phyloP scores from a whole-genome alignment of 2,888 invertebrate species.

The Antheraea yamamai region DNA sequence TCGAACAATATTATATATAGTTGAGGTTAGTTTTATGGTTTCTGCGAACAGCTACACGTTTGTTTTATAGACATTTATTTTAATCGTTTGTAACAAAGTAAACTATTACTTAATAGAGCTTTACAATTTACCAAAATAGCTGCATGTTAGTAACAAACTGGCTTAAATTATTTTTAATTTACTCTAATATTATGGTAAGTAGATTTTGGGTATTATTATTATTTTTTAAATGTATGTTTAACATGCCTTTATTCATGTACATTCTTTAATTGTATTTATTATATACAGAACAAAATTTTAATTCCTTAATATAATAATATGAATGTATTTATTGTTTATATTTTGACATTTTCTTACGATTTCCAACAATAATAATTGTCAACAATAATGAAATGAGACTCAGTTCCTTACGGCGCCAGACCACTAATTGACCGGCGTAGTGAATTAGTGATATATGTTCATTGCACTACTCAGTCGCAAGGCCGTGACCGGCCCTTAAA shows the following conservation, averaged over 20 bases:
- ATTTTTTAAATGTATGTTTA: background rate
- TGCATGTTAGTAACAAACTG: conserved; percentile 4
- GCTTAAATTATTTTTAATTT: conserved; percentile 7
- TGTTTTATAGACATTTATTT: conserved; percentile 15
- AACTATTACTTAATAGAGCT: background rate
- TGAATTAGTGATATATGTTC: conserved; percentile 72
- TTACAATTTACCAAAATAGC: background rate
- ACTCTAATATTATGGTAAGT: background rate
- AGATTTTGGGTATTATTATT: background rate
- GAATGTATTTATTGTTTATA: background rate
- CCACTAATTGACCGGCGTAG: conserved; percentile 70
- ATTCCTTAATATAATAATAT: background rate
- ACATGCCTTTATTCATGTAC: background rate
- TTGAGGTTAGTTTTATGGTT: conserved; percentile 18
- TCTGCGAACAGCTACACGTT: conserved; percentile 5
- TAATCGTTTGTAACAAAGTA: conserved; percentile 2
- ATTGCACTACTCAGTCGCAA: conserved; percentile 44
- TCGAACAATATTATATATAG: background rate
- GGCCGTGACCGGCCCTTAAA: conserved; percentile 43
- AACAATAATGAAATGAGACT: conserved; percentile 51
- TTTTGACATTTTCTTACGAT: conserved; percentile 1
- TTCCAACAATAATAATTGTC: conserved; percentile 48
- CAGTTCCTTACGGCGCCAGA: conserved; percentile 44
- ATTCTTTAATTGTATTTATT: background rate
- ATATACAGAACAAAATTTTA: background rate